These are phyloP conservation scores for Vicugna pacos DNA, from an alignment of 2,113 vertebrate genomes.

Conservation along the genomic window DNA sequence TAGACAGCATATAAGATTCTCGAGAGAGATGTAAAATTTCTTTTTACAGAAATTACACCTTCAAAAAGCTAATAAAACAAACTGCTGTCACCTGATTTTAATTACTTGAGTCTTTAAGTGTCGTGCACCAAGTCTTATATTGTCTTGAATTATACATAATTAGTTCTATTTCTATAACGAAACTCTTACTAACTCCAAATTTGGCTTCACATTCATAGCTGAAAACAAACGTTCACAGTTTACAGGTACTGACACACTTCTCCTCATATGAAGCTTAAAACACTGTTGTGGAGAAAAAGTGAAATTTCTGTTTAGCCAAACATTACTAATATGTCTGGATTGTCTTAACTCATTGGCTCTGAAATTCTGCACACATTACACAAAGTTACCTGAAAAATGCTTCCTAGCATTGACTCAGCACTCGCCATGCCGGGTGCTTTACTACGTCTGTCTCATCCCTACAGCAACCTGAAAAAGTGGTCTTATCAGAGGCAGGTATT, in stretches of 20 bases:
- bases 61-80: neutral
- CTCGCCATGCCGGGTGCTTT: neutral
- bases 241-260: neutral
- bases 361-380: neutral
- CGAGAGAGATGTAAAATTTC: neutral
- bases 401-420: neutral
- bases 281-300: neutral
- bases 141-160: constrained; percentile 45
- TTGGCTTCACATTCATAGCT: constrained; percentile 36
- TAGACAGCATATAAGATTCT: neutral
- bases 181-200: constrained; percentile 31
- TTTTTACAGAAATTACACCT: neutral
- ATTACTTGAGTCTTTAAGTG: constrained; percentile 3
- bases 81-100: neutral
- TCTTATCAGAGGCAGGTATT: neutral
- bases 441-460: neutral
- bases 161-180: constrained; percentile 41
- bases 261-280: constrained; percentile 44
- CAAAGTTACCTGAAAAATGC: neutral
- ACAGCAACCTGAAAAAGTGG: neutral
- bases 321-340: constrained; percentile 2
- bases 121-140: neutral
- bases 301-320: constrained; percentile 38
- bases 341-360: constrained; percentile 10
- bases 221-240: constrained; percentile 68